Evolutionary conservation across 1,140 invertebrate genomes (phyloP), one percentile per base, ranked within the genome.

Genomic region (Leptinotarsa lineolata): DNA sequence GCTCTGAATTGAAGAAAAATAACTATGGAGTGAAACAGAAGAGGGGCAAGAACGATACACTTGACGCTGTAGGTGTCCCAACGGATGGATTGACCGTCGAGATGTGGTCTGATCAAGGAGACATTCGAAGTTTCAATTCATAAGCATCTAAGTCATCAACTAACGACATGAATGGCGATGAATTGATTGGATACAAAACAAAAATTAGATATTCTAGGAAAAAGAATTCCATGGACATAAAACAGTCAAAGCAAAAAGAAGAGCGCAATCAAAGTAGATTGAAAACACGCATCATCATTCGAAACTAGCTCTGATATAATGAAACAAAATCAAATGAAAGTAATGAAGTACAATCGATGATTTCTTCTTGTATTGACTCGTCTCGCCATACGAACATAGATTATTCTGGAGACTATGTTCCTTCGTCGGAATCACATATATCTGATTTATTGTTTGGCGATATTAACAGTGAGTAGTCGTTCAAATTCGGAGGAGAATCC

Each of bases 371-470:
- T 54, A 54, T 8, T 54, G 15, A 54, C 15, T 54, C 48, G 6
- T 18, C n/a, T 54, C 48, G 15, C 48, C 48, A 54, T 54, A 54
- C 16, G 48, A 54, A 54, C 48, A 54, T n/a, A 54, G 48, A 54
- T 54, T 54, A 54, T 54, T 54, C 48, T 54, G 48, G n/a, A 54
- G 48, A 54, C 15, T 54, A 54, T 54, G 48, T n/a, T 54, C 48
- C 48, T 54, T 54, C 16, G n/a, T 54, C 48, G n/a, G 48, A 54
- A 54, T 54, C 48, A 15, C 48, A 54, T 54, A 54, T 54, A 54
- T 54, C 16, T 18, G 48, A 54, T 54, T 54, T 13, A 15, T n/a
- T 54, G 48, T 15, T 54, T 16, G 48, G 6, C 48, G 48, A 54
- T 54, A 54, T 54, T 15, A 54, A 54, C 48, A 54, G 48, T 54